Conservation (phyloP, 1,140 invertebrate genomes). For the Leptinotarsa undecemlineata region DNA sequence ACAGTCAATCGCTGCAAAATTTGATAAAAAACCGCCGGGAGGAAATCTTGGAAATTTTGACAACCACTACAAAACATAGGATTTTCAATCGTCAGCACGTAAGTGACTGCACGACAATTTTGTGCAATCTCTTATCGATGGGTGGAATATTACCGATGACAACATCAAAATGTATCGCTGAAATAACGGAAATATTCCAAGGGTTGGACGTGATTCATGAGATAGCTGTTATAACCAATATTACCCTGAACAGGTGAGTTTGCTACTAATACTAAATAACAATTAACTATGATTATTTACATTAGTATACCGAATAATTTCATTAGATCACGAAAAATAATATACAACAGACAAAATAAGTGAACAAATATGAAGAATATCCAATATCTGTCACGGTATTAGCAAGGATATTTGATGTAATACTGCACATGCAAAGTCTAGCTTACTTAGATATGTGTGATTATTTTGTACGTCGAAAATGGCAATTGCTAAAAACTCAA, state of each 20-base stretch:
- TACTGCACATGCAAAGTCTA: no score
- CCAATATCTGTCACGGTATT: no score
- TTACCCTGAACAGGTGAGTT: conserved; percentile 21
- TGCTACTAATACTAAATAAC: not conserved
- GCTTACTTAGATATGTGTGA: no score
- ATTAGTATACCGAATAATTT: not conserved
- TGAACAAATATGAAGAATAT: no score
- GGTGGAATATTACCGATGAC: not conserved
- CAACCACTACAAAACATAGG: not conserved
- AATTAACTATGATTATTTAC: not conserved
- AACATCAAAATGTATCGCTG: conserved; percentile 1
- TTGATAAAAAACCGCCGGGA: not conserved
- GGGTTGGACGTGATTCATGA: conserved; percentile 3
- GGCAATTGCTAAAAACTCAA: no score
- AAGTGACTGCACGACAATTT: not conserved
- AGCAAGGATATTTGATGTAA: no score
- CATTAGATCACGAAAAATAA: no score
- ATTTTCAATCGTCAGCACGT: conserved; percentile 15
- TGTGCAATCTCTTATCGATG: conserved; percentile 6
- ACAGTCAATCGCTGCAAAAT: not conserved
- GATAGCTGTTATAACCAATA: not conserved
- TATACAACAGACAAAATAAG: no score
- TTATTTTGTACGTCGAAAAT: no score
- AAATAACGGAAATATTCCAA: conserved; percentile 15
- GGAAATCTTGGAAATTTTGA: conserved; percentile 10